Conservation (phyloP, 2,113 vertebrate species). For the Monarcha castaneiventris region DNA sequence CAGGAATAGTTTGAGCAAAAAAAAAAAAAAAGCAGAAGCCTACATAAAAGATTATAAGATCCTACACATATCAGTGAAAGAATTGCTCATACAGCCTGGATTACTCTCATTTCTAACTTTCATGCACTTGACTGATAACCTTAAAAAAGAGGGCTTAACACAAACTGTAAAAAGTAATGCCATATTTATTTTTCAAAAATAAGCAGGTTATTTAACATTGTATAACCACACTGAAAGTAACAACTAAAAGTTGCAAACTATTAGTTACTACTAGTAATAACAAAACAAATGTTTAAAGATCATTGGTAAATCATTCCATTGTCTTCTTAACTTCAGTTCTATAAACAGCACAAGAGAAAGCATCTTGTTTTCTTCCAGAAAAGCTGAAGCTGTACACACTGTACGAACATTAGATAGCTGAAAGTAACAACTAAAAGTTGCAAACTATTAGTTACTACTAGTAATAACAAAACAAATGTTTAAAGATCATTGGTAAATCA, state of each 20-base stretch:
- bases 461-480: not conserved
- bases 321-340: not conserved
- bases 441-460: not conserved
- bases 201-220: not conserved
- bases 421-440: not conserved
- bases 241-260: not conserved
- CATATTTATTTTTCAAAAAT: not conserved
- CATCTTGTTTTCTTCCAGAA: not conserved
- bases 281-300: not conserved
- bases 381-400: not conserved
- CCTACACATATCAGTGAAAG: not conserved
- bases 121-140: not conserved
- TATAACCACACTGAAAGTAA: not conserved
- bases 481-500: not conserved
- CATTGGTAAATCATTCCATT: not conserved
- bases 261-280: not conserved
- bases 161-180: not conserved
- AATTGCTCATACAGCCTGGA: not conserved
- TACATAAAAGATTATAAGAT: not conserved
- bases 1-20: not conserved
- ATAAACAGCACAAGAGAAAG: not conserved
- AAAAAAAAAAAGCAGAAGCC: not conserved
- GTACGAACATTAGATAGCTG: not conserved
- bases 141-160: not conserved
- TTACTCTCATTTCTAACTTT: not conserved